These are phyloP conservation scores for Otis tarda DNA, from an alignment of 2,113 vertebrate genomes.

Conservation along the genomic window DNA sequence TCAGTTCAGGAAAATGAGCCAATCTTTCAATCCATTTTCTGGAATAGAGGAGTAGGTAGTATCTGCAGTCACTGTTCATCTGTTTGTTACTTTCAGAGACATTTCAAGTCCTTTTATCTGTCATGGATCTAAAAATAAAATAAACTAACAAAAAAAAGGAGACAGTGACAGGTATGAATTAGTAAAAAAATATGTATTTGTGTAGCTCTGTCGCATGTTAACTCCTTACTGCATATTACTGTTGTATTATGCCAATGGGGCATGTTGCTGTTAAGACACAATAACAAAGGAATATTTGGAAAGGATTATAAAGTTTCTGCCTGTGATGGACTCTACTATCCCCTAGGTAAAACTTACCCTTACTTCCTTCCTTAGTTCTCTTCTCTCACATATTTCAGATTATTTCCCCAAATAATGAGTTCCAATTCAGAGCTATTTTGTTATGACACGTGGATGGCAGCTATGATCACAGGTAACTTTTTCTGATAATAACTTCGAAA, in stretches of 20 bases:
- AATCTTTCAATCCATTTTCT: background rate
- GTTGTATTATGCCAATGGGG: background rate
- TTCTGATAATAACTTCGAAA: background rate
- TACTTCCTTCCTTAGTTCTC: background rate
- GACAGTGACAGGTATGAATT: background rate
- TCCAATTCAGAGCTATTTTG: background rate
- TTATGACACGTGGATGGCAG: background rate
- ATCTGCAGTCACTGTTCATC: background rate
- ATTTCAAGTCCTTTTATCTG: background rate
- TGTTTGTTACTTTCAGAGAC: background rate
- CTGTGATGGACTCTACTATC: background rate
- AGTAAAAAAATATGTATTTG: background rate
- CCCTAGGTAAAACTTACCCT: background rate
- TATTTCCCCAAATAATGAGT: background rate
- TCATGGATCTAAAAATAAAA: background rate
- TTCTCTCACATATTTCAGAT: background rate
- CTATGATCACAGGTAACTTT: background rate
- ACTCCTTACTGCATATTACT: background rate
- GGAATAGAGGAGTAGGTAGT: background rate
- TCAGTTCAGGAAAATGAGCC: background rate
- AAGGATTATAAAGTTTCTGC: background rate
- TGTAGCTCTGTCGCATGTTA: background rate
- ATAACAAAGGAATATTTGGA: background rate
- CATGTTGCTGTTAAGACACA: background rate
- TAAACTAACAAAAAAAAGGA: background rate